Evolutionary conservation across 1,140 invertebrate genomes (phyloP).

Genomic region (Pissodes strobi): DNA sequence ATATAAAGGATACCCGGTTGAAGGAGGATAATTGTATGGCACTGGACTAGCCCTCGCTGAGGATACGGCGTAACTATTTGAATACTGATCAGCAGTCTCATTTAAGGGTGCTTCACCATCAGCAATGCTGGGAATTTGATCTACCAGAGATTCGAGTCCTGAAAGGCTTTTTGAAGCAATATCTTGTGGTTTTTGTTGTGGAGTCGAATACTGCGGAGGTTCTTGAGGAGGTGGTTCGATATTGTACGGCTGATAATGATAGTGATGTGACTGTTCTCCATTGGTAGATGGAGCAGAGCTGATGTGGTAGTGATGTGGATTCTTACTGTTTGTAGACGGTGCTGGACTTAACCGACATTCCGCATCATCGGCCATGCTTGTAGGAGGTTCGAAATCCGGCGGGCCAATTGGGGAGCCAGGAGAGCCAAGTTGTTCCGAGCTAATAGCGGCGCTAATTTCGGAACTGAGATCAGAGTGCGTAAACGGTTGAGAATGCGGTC

Average conservation of each 20-base stretch:
- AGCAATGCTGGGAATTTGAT: constrained; percentile 87
- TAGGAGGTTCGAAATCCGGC: constrained; percentile 77
- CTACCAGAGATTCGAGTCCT: constrained; percentile 84
- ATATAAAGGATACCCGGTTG: constrained; percentile 52
- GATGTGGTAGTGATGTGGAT: constrained; percentile 46
- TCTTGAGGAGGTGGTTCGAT: constrained; percentile 44
- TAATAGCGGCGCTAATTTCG: constrained; percentile 77
- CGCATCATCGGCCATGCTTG: constrained; percentile 62
- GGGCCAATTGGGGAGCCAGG: constrained; percentile 71
- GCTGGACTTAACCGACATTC: constrained; percentile 62
- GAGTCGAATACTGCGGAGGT: constrained; percentile 51
- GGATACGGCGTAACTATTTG: constrained; percentile 46
- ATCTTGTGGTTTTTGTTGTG: constrained; percentile 62
- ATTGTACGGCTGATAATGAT: constrained; percentile 49
- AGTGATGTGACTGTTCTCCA: constrained; percentile 48
- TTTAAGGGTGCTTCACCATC: constrained; percentile 61
- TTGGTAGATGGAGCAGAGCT: constrained; percentile 57
- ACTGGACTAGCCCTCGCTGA: constrained; percentile 50
- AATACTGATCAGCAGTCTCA: constrained; percentile 50
- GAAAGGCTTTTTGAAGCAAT: constrained; percentile 86
- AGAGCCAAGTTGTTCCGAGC: constrained; percentile 67
- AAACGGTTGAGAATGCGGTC: constrained; percentile 66
- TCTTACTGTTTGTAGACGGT: constrained; percentile 52
- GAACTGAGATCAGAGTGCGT: constrained; percentile 76
- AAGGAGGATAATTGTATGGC: constrained; percentile 52